Evolutionary conservation across 2,113 vertebrate genomes (phyloP).

Genomic region (Gymnarchus niloticus): DNA sequence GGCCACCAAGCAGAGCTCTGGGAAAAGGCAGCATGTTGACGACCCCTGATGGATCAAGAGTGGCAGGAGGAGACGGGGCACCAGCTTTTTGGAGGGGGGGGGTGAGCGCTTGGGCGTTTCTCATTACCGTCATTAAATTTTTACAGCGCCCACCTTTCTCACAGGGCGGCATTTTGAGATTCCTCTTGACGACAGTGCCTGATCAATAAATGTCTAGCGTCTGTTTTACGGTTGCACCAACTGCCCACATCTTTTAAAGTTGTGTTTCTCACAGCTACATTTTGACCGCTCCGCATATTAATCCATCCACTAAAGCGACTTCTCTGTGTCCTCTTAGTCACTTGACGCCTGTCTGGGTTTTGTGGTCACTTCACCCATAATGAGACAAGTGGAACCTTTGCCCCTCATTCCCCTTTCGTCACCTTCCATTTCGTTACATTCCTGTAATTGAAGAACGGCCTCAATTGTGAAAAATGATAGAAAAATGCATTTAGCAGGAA

Average conservation of each 20-base stretch:
- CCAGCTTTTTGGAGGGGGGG: background rate
- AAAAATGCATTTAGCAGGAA: background rate
- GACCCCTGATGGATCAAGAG: background rate
- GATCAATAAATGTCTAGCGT: background rate
- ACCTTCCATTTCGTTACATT: background rate
- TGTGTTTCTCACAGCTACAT: background rate
- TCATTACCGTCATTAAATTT: background rate
- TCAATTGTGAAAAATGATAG: background rate
- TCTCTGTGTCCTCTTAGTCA: background rate
- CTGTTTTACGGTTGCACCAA: background rate
- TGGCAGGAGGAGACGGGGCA: background rate
- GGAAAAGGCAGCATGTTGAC: slow-evolving; percentile 33
- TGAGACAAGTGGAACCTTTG: background rate
- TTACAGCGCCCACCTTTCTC: background rate
- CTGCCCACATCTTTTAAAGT: background rate
- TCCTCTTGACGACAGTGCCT: background rate
- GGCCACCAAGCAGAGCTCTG: slow-evolving; percentile 16
- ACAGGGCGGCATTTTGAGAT: background rate
- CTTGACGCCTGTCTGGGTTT: background rate
- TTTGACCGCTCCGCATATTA: background rate
- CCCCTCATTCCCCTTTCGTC: background rate
- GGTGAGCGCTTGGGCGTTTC: slow-evolving; percentile 14
- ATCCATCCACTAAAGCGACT: background rate
- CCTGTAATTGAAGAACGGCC: background rate
- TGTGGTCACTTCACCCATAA: background rate